These are phyloP conservation scores for Dasysyrphus albostriatus DNA, from an alignment of 2,888 invertebrate genomes.

Conservation along the genomic window DNA sequence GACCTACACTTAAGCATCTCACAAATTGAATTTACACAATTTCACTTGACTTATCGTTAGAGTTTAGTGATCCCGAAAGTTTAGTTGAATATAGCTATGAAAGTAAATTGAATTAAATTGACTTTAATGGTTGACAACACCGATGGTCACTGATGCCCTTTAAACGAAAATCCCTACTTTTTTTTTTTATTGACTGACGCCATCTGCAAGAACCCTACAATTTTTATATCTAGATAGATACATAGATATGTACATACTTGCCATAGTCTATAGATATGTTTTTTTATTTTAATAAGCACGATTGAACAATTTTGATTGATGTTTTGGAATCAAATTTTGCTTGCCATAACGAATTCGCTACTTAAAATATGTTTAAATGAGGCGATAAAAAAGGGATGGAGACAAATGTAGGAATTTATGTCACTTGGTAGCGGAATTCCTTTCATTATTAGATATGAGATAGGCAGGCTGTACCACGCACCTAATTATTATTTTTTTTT, in stretches of 20 bases:
- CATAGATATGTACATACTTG: no score
- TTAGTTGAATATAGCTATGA: background rate
- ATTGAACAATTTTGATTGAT: conserved; percentile 13
- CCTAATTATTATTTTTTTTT: no score
- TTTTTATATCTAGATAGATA: background rate
- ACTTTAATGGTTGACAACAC: background rate
- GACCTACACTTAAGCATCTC: background rate
- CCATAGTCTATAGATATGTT: no score
- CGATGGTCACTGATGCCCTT: background rate
- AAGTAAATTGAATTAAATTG: conserved; percentile 19
- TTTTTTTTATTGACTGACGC: background rate
- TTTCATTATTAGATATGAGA: background rate
- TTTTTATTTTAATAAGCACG: background rate
- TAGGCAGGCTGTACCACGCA: background rate
- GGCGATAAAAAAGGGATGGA: background rate
- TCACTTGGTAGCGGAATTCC: background rate
- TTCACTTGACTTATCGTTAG: background rate
- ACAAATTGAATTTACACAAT: no score
- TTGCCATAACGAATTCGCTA: background rate
- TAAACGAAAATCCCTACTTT: background rate
- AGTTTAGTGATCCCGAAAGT: conserved; percentile 4
- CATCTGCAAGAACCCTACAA: background rate
- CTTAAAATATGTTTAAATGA: background rate
- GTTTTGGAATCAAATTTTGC: background rate
- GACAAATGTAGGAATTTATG: background rate